A percentile compares a stretch with the other conserved stretches of the same genome.
Conservation (phyloP, 2,113 vertebrate genomes). For the Cephalopholis sonnerati region DNA sequence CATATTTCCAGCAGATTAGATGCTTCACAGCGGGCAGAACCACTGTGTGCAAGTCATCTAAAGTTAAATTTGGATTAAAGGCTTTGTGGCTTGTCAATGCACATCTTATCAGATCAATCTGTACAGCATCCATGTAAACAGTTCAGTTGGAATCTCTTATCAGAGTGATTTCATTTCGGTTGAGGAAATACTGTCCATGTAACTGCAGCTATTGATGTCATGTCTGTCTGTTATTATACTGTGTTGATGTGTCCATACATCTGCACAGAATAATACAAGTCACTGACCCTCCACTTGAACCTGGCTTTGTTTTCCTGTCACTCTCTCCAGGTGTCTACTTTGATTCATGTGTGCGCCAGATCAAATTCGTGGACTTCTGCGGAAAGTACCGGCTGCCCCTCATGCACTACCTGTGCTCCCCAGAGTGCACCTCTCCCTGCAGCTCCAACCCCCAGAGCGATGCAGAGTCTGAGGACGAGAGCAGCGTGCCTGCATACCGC, state of each 20-base stretch:
- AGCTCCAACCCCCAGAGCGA: conserved; percentile 97
- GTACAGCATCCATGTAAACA: too few relatives aligned
- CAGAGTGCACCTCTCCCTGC: conserved; percentile 95
- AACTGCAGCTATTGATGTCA: not conserved
- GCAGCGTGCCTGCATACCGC: conserved; percentile 89
- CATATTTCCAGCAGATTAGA: too few relatives aligned
- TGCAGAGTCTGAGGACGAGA: conserved; percentile 95
- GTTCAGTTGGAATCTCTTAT: too few relatives aligned
- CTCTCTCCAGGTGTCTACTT: conserved; percentile 94
- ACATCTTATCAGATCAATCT: too few relatives aligned
- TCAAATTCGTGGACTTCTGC: conserved; percentile 99
- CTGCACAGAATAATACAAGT: conserved; percentile 4
- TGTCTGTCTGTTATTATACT: not conserved
- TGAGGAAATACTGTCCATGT: too few relatives aligned
- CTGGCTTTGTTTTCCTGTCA: not conserved
- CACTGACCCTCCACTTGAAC: conserved; percentile 5
- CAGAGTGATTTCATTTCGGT: too few relatives aligned
- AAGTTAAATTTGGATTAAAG: too few relatives aligned
- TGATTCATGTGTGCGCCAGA: conserved; percentile 97
- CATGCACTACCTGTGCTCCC: conserved; percentile 99
- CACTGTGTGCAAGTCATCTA: too few relatives aligned
- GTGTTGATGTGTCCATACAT: not conserved
- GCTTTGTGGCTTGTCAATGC: too few relatives aligned
- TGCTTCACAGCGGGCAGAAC: too few relatives aligned
- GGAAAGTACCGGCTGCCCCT: conserved; percentile 97